Evolutionary conservation across 2,113 vertebrate genomes (phyloP).

Genomic region (Rallus limicola): DNA sequence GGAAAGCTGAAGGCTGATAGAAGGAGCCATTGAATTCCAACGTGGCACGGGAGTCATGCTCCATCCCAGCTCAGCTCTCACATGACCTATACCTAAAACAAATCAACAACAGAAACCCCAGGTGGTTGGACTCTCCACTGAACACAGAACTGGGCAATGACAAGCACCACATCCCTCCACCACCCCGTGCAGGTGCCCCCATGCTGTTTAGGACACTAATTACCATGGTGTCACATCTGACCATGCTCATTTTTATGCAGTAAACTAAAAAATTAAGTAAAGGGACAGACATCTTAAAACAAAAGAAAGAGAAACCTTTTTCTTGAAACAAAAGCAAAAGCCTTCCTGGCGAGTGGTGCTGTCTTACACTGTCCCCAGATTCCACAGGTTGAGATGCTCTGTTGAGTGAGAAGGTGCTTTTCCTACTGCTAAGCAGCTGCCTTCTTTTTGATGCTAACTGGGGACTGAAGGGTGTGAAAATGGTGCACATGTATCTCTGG

Average conservation of each 20-base stretch:
- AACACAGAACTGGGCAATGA: background rate
- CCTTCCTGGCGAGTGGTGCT: background rate
- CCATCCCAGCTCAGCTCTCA: conserved; percentile 47
- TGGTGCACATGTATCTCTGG: background rate
- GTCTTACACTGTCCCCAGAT: background rate
- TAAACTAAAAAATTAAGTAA: background rate
- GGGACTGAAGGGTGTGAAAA: background rate
- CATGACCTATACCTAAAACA: conserved; percentile 46
- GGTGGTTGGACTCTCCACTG: background rate
- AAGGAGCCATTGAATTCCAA: conserved; percentile 53
- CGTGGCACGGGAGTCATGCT: background rate
- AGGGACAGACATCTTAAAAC: background rate
- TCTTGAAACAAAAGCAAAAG: no score
- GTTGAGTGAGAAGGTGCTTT: background rate
- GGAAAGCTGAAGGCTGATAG: conserved; percentile 64
- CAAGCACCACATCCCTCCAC: background rate
- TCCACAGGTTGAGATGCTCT: background rate
- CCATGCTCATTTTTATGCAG: background rate
- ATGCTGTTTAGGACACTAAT: background rate
- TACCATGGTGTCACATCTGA: no score
- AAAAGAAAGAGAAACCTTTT: no score
- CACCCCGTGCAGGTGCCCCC: background rate
- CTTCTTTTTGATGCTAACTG: background rate
- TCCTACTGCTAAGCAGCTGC: background rate
- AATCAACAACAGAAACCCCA: background rate